Conservation (phyloP, 2,797 vertebrate species). For the Masticophis lateralis region DNA sequence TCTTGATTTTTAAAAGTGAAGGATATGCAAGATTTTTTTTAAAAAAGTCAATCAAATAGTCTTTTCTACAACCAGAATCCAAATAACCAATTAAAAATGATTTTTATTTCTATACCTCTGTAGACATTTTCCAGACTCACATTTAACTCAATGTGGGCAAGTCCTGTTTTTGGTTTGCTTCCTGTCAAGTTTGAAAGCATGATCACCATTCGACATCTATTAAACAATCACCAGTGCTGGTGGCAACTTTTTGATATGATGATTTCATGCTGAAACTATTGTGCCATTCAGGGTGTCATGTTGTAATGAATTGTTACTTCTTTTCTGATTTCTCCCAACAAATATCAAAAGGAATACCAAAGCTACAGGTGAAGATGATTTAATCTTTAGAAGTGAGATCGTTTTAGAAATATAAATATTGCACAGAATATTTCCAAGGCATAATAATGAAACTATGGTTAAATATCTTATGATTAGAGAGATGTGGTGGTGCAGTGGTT, state of each 20-base stretch:
- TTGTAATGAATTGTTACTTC: slow-evolving; percentile 20
- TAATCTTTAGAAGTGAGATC: background rate
- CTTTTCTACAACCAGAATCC: background rate
- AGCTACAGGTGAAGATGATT: slow-evolving; percentile 2
- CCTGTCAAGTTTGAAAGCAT: slow-evolving; percentile 14
- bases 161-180: background rate
- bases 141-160: background rate
- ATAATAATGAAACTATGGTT: slow-evolving; percentile 26
- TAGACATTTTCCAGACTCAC: background rate
- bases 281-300: slow-evolving; percentile 54
- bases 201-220: slow-evolving; percentile 16
- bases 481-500: too few relatives aligned
- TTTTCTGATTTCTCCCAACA: slow-evolving; percentile 12
- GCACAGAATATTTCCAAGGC: slow-evolving; percentile 2
- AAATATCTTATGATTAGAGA: background rate
- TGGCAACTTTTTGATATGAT: slow-evolving; percentile 67
- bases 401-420: background rate
- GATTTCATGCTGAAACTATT: slow-evolving; percentile 55
- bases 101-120: background rate
- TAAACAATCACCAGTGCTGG: background rate
- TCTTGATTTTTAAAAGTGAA: background rate
- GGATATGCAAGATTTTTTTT: background rate
- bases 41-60: background rate
- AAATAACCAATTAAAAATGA: background rate
- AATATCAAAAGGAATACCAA: background rate